phyloP scores from a whole-genome alignment of 2,888 invertebrate species.

The Trissoscelio sp. region DNA sequence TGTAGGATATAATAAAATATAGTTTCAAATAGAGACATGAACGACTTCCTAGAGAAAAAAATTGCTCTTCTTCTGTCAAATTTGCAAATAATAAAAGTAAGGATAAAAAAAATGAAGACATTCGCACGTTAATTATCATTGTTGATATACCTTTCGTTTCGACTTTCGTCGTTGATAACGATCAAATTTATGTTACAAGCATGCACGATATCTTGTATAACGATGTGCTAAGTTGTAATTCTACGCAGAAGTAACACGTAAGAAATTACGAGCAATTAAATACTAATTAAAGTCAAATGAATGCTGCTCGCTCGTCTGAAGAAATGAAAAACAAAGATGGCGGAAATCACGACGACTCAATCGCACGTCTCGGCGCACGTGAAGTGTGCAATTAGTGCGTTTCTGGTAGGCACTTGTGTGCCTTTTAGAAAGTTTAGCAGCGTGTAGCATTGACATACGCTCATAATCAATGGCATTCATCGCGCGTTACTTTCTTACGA shows the following conservation, averaged over 20 bases:
- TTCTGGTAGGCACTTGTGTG: slow-evolving; percentile 74
- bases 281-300: slow-evolving; percentile 74
- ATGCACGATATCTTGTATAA: slow-evolving; percentile 55
- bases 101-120: slow-evolving; percentile 1
- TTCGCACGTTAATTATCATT: slow-evolving; percentile 28
- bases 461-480: slow-evolving; percentile 49
- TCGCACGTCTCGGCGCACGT: slow-evolving; percentile 72
- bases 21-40: too few relatives aligned
- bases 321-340: slow-evolving; percentile 57
- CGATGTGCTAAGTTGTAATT: slow-evolving; percentile 53
- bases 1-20: too few relatives aligned
- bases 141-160: slow-evolving; percentile 14
- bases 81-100: too few relatives aligned
- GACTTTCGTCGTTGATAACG: slow-evolving; percentile 41
- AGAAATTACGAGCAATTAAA: slow-evolving; percentile 73
- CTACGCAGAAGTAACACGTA: slow-evolving; percentile 62
- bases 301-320: slow-evolving; percentile 40
- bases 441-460: slow-evolving; percentile 52
- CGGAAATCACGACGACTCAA: slow-evolving; percentile 48
- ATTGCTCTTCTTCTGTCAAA: too few relatives aligned
- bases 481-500: slow-evolving; percentile 43
- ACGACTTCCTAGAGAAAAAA: too few relatives aligned
- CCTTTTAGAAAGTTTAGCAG: slow-evolving; percentile 66
- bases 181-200: slow-evolving; percentile 36
- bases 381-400: slow-evolving; percentile 79